Conservation (phyloP, 2,797 vertebrate genomes). For the Tolypeutes matacus region DNA sequence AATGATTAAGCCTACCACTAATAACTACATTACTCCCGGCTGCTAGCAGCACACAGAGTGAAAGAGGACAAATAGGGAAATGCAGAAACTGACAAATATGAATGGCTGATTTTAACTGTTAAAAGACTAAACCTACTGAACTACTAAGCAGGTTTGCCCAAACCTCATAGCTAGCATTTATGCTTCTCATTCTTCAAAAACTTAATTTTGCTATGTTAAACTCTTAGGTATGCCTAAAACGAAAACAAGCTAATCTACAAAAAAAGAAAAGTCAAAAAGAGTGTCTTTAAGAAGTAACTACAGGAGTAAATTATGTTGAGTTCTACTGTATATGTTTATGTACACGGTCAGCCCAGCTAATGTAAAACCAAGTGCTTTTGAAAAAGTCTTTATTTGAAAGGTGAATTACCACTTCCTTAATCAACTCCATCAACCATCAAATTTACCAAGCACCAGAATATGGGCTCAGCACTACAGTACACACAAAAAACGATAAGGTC, state of each 20-base stretch:
- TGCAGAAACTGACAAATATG: neutral
- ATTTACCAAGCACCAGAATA: constrained; percentile 22
- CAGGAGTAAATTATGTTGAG: neutral
- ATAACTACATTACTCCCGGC: neutral
- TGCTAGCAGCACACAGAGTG: neutral
- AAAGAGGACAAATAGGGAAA: neutral
- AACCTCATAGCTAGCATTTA: constrained; percentile 21
- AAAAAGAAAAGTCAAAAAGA: neutral
- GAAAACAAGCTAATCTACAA: neutral
- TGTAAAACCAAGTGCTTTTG: neutral
- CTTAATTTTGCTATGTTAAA: constrained; percentile 35
- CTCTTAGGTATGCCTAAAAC: neutral
- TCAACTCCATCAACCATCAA: constrained; percentile 29
- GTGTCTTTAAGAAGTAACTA: constrained; percentile 35
- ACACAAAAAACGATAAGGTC: neutral
- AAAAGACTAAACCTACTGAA: constrained; percentile 6
- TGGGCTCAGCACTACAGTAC: neutral
- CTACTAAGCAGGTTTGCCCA: neutral
- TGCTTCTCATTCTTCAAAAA: constrained; percentile 42
- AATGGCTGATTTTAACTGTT: neutral
- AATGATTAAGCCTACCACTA: no score
- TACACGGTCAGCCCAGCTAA: neutral
- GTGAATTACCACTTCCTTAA: constrained; percentile 8
- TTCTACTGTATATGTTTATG: neutral
- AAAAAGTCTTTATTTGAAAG: constrained; percentile 2